Evolutionary conservation across 2,113 vertebrate species (phyloP).

Genomic region (Trichechus manatus): DNA sequence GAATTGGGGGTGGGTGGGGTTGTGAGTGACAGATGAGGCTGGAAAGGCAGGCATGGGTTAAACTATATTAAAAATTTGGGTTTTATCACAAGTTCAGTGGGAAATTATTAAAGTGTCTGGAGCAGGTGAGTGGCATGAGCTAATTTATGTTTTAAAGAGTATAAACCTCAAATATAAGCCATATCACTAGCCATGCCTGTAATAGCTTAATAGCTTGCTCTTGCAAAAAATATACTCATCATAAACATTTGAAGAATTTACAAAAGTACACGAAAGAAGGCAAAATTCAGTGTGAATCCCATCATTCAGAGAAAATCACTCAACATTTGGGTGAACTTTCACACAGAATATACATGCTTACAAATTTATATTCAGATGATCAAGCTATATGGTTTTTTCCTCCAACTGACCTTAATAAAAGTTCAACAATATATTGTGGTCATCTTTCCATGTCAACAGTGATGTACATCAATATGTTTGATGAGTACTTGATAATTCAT

Average conservation of each 20-base stretch:
- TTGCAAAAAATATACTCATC: not conserved
- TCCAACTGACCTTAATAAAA: not conserved
- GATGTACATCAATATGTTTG: not conserved
- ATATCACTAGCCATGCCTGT: not conserved
- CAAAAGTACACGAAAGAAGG: not conserved
- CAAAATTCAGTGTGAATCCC: not conserved
- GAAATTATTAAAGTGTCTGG: not conserved
- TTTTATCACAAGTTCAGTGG: not conserved
- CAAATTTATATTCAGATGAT: not conserved
- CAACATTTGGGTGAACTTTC: not conserved
- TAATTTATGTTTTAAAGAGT: conserved; percentile 18
- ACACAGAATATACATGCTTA: not conserved
- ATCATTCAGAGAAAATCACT: conserved; percentile 19
- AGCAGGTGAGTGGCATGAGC: not conserved
- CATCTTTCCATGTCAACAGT: not conserved
- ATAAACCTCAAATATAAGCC: not conserved
- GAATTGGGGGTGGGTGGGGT: not conserved
- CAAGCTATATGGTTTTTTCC: not conserved
- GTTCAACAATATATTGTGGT: not conserved
- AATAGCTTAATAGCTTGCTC: not conserved
- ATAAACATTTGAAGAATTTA: conserved; percentile 40
- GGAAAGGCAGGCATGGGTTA: not conserved
- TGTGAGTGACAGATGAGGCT: not conserved
- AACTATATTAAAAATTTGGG: not conserved
- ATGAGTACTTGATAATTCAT: not conserved